Conservation (phyloP, 1,140 invertebrate species). For the Trachymyrmex septentrionalis region DNA sequence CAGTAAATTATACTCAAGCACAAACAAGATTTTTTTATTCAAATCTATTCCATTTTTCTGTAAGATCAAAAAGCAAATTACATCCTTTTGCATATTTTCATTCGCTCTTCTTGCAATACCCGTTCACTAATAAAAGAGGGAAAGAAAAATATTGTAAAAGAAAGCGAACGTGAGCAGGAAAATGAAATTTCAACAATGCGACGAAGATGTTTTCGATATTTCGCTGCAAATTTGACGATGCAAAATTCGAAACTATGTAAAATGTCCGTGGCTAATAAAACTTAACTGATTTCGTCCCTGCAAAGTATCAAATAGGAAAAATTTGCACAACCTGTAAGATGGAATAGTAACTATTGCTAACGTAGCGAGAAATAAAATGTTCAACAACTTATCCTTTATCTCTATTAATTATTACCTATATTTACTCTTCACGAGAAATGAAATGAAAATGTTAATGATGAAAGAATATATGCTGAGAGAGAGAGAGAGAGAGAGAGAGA, state of each 20-base stretch:
- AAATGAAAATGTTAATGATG: background rate
- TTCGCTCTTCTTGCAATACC: background rate
- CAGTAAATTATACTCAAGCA: background rate
- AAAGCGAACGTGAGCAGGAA: constrained; percentile 1
- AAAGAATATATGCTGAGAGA: background rate
- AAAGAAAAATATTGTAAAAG: constrained; percentile 19
- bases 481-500: no score
- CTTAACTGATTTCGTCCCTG: background rate
- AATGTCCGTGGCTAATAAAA: background rate
- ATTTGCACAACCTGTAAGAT: background rate
- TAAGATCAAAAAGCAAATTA: constrained; percentile 8
- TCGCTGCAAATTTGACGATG: constrained; percentile 39
- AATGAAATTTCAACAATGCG: constrained; percentile 1
- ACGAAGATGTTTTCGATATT: constrained; percentile 37
- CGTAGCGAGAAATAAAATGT: background rate
- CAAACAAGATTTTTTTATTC: constrained; percentile 1
- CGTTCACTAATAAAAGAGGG: background rate
- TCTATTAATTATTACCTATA: background rate
- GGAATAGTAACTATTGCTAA: background rate
- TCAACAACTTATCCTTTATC: background rate
- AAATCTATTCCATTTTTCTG: constrained; percentile 11
- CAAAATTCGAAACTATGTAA: background rate
- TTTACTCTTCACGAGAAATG: background rate
- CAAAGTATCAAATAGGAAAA: constrained; percentile 17
- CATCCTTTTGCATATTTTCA: background rate